These are phyloP conservation scores for Chromis chromis DNA, from an alignment of 2,797 vertebrate genomes.

Conservation along the genomic window DNA sequence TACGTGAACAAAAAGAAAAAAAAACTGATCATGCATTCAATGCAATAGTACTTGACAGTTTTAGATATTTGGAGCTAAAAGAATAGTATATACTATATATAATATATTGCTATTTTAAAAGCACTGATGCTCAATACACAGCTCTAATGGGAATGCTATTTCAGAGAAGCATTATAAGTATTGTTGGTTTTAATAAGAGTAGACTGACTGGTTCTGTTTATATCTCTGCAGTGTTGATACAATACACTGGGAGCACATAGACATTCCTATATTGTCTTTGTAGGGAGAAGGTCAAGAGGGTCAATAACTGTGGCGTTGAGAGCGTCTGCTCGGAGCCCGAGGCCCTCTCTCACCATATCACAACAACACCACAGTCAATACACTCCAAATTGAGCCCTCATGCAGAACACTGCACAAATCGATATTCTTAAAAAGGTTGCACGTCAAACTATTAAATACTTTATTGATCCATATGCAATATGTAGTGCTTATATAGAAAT, in stretches of 20 bases:
- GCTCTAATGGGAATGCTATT: slow-evolving; percentile 20
- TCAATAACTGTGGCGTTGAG: slow-evolving; percentile 82
- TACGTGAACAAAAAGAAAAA: slow-evolving; percentile 1
- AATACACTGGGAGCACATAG: slow-evolving; percentile 42
- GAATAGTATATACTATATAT: not conserved
- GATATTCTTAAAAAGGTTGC: slow-evolving; percentile 88
- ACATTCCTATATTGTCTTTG: slow-evolving; percentile 62
- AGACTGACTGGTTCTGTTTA: slow-evolving; percentile 46
- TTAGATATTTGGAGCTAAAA: slow-evolving; percentile 8
- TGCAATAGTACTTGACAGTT: slow-evolving; percentile 1
- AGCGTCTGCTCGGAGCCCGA: slow-evolving; percentile 83
- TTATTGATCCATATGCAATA: slow-evolving; percentile 81
- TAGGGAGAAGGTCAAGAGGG: slow-evolving; percentile 82
- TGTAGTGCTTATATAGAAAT: slow-evolving; percentile 71
- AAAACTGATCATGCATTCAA: not conserved
- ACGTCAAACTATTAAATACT: slow-evolving; percentile 88
- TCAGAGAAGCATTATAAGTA: slow-evolving; percentile 32
- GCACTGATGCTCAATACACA: not conserved
- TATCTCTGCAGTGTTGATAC: slow-evolving; percentile 43
- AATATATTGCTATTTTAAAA: slow-evolving; percentile 20
- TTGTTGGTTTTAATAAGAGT: slow-evolving; percentile 29
- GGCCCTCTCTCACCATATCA: slow-evolving; percentile 82
- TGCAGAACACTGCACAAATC: slow-evolving; percentile 82
- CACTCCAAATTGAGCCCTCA: slow-evolving; percentile 83
- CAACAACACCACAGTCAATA: slow-evolving; percentile 87